Evolutionary conservation across 2,888 invertebrate species (phyloP).

Genomic region (Thecophora atra): DNA sequence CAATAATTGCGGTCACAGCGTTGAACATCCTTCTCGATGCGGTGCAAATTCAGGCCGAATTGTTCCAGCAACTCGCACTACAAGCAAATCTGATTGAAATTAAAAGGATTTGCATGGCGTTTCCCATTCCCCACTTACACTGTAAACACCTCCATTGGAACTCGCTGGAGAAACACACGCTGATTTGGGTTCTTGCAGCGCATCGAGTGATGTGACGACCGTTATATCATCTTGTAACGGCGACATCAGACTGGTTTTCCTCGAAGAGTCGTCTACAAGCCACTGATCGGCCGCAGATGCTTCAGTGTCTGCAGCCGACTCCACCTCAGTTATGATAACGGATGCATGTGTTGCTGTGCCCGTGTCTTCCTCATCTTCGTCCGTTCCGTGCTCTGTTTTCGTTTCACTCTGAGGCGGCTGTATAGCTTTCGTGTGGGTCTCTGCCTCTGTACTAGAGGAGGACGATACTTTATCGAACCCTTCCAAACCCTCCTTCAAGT

Average conservation of each 20-base stretch:
- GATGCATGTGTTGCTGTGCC: slow-evolving; percentile 68
- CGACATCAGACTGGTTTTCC: slow-evolving; percentile 68
- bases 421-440: not conserved
- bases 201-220: slow-evolving; percentile 58
- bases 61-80: slow-evolving; percentile 84
- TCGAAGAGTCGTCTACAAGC: slow-evolving; percentile 69
- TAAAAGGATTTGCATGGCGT: not conserved
- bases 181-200: slow-evolving; percentile 67
- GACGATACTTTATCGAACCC: not conserved
- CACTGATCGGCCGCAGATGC: slow-evolving; percentile 65
- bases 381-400: slow-evolving; percentile 19
- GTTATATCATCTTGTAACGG: slow-evolving; percentile 73
- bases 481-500: slow-evolving; percentile 48
- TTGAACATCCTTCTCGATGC: slow-evolving; percentile 97
- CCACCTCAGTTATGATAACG: slow-evolving; percentile 79
- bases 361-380: slow-evolving; percentile 42
- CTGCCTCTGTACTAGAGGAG: not conserved
- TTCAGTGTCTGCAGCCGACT: slow-evolving; percentile 76
- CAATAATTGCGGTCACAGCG: slow-evolving; percentile 94
- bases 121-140: slow-evolving; percentile 69
- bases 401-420: not conserved
- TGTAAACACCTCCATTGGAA: slow-evolving; percentile 87
- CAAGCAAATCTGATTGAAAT: slow-evolving; percentile 49
- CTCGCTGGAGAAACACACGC: slow-evolving; percentile 86
- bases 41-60: slow-evolving; percentile 88